These are phyloP conservation scores for Ceraclea dissimilis DNA, from an alignment of 2,888 invertebrate species.

Conservation along the genomic window DNA sequence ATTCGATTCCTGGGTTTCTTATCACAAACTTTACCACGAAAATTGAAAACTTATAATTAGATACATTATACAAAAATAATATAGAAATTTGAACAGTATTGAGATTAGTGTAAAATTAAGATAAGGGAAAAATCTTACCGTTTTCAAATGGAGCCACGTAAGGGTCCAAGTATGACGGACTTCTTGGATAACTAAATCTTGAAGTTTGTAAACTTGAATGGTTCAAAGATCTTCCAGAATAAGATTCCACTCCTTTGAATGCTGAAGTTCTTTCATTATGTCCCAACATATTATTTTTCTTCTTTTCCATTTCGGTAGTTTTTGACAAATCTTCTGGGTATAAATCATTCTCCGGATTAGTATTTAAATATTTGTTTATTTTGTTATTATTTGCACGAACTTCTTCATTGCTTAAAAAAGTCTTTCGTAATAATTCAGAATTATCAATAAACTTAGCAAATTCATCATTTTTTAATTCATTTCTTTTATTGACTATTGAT, in stretches of 20 bases:
- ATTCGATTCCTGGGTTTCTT: no score
- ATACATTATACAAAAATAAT: no score
- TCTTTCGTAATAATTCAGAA: background rate
- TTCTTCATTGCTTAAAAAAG: background rate
- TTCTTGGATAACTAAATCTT: background rate
- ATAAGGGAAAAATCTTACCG: slow-evolving; percentile 14
- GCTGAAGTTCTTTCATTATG: slow-evolving; percentile 14
- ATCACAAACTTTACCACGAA: no score
- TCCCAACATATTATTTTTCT: background rate
- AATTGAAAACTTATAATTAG: no score
- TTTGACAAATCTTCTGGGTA: background rate
- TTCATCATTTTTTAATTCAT: no score
- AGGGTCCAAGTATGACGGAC: slow-evolving; percentile 11
- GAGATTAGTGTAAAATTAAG: no score
- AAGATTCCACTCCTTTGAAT: slow-evolving; percentile 8
- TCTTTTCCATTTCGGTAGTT: background rate
- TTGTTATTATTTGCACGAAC: background rate
- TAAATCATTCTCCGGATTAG: no score
- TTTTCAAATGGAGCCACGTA: slow-evolving; percentile 13
- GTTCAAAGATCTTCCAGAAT: background rate
- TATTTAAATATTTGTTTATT: no score
- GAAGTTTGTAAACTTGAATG: background rate
- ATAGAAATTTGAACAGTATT: no score
- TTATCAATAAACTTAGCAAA: no score
- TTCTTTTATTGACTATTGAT: no score